A percentile compares a stretch with the other conserved stretches of the same genome.
Evolutionary conservation across 2,113 vertebrate genomes (phyloP).

Genomic region (Pardalotus punctatus): DNA sequence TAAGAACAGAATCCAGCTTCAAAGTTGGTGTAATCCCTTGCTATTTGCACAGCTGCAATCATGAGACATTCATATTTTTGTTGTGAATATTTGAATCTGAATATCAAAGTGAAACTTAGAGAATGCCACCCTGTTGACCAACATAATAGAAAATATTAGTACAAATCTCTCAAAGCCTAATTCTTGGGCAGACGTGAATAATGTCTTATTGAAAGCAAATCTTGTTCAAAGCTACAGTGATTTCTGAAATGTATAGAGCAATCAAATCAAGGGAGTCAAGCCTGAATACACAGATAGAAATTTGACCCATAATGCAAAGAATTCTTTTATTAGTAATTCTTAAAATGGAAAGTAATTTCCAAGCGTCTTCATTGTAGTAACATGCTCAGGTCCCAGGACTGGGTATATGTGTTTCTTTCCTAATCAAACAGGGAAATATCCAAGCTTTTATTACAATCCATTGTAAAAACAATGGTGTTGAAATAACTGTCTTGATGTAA

Average conservation of each 20-base stretch:
- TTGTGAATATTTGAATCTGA: conserved; percentile 60
- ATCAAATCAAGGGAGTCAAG: conserved; percentile 26
- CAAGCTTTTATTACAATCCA: background rate
- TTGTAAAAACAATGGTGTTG: conserved; percentile 11
- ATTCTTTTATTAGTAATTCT: conserved; percentile 4
- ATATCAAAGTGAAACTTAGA: conserved; percentile 50
- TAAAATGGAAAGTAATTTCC: conserved; percentile 35
- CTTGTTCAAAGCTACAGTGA: conserved; percentile 39
- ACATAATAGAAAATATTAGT: conserved; percentile 65
- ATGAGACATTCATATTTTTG: conserved; percentile 63
- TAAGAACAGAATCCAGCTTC: background rate
- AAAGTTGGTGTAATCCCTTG: conserved; percentile 41
- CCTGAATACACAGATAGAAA: background rate
- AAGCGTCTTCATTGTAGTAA: background rate
- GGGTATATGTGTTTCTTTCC: background rate
- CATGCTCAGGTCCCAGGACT: background rate
- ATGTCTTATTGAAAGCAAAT: conserved; percentile 41
- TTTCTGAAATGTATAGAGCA: conserved; percentile 45
- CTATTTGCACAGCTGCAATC: conserved; percentile 64
- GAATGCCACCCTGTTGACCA: conserved; percentile 60
- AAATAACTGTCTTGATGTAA: background rate
- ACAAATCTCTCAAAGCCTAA: conserved; percentile 47
- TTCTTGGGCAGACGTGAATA: conserved; percentile 39
- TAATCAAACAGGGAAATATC: conserved; percentile 8
- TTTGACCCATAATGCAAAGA: conserved; percentile 8